These are phyloP conservation scores for Rhagophthalmus giganteus DNA, from an alignment of 2,888 invertebrate species.

Conservation along the genomic window DNA sequence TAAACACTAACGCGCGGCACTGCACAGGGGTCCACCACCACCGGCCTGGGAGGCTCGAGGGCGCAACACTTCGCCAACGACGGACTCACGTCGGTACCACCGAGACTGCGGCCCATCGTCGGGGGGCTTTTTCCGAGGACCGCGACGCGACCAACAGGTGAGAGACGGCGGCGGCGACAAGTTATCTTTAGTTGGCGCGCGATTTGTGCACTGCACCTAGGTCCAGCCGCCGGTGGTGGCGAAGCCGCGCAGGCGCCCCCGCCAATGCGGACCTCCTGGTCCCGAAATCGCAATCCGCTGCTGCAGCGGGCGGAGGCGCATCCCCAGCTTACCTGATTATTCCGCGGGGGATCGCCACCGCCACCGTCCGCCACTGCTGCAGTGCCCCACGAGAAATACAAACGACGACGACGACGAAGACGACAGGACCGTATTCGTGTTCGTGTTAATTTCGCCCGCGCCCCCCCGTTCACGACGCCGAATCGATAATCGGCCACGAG, in stretches of 20 bases:
- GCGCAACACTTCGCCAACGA: slow-evolving; percentile 16
- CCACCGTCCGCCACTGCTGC: slow-evolving; percentile 29
- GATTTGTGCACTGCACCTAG: slow-evolving; percentile 40
- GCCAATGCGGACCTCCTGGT: slow-evolving; percentile 52
- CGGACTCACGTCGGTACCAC: slow-evolving; percentile 11
- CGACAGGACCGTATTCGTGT: slow-evolving; percentile 16
- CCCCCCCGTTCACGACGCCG: too few relatives aligned
- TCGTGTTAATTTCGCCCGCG: too few relatives aligned
- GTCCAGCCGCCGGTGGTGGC: slow-evolving; percentile 30
- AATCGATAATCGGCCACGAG: too few relatives aligned
- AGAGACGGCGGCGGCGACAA: slow-evolving; percentile 33
- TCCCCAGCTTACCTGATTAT: slow-evolving; percentile 39
- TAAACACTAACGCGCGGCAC: slow-evolving; percentile 15
- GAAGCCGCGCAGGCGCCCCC: slow-evolving; percentile 46
- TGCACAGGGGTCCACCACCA: slow-evolving; percentile 16
- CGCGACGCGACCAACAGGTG: slow-evolving; percentile 38
- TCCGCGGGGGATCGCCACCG: slow-evolving; percentile 32
- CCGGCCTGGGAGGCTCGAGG: slow-evolving; percentile 2
- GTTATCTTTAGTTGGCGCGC: slow-evolving; percentile 41
- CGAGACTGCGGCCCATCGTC: slow-evolving; percentile 19
- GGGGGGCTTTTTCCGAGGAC: slow-evolving; percentile 11
- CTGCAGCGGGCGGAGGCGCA: slow-evolving; percentile 48
- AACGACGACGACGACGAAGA: slow-evolving; percentile 14
- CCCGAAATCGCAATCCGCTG: slow-evolving; percentile 34
- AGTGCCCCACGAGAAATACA: slow-evolving; percentile 21